These are phyloP conservation scores for Lytechinus pictus DNA, from an alignment of 35 echinoderm and acorn worm genomes.

Conservation along the genomic window DNA sequence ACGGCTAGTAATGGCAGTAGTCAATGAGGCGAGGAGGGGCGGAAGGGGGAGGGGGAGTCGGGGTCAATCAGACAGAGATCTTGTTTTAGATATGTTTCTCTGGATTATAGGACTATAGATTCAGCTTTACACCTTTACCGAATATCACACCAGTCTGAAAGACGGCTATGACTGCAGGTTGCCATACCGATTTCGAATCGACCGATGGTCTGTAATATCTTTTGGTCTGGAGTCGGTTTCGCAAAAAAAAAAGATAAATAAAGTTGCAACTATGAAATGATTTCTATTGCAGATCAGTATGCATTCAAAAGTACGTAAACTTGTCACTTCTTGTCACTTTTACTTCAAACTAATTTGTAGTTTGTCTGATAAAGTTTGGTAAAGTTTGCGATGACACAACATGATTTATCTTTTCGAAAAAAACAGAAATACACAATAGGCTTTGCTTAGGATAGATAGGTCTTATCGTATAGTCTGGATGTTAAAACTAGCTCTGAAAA, in stretches of 20 bases:
- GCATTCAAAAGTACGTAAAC: too few relatives aligned
- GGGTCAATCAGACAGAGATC: neutral
- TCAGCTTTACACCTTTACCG: too few relatives aligned
- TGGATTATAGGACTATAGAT: neutral
- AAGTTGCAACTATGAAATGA: too few relatives aligned
- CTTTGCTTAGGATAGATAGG: neutral
- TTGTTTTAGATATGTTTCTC: neutral
- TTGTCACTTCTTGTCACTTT: too few relatives aligned
- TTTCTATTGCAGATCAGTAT: too few relatives aligned
- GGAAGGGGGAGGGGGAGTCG: too few relatives aligned
- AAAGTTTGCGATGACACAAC: neutral
- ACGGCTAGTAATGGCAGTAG: neutral
- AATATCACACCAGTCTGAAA: too few relatives aligned
- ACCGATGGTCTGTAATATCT: too few relatives aligned
- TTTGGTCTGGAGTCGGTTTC: too few relatives aligned
- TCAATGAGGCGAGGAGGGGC: conserved; percentile 15
- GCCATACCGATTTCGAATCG: too few relatives aligned
- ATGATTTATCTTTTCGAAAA: neutral
- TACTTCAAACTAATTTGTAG: neutral
- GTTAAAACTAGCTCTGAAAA: neutral
- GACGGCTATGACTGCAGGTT: too few relatives aligned
- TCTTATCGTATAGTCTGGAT: neutral
- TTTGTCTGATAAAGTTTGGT: neutral
- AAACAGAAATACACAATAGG: neutral
- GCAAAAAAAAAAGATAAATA: too few relatives aligned